phyloP scores from a whole-genome alignment of 2,888 invertebrate genomes.

The Malthinus seriepunctatus region DNA sequence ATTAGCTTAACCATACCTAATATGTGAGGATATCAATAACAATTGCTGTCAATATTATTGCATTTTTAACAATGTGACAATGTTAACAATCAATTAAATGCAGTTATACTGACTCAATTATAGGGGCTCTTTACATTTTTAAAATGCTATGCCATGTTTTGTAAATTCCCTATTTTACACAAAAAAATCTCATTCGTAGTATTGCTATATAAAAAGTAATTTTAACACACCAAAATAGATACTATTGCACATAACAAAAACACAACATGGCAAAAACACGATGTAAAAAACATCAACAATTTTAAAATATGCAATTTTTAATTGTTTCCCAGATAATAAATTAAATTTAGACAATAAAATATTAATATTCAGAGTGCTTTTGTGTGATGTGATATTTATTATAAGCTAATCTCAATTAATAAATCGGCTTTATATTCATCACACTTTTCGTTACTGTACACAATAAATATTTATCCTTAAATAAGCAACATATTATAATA shows the following conservation, averaged over 20 bases:
- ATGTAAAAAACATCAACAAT: no score
- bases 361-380: no score
- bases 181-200: neutral
- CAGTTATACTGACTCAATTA: conserved; percentile 18
- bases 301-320: no score
- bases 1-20: conserved; percentile 38
- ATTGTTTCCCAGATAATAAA: no score
- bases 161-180: conserved; percentile 4
- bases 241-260: conserved; percentile 1
- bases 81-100: conserved; percentile 41
- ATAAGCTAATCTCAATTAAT: no score
- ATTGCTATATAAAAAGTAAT: neutral
- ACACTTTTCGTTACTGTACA: conserved; percentile 15
- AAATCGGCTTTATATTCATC: neutral
- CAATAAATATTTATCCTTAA: conserved; percentile 25
- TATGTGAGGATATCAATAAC: conserved; percentile 46
- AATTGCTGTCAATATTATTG: conserved; percentile 48
- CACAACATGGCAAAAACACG: conserved; percentile 3
- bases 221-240: neutral
- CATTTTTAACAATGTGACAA: conserved; percentile 46
- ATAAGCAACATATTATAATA: conserved; percentile 22
- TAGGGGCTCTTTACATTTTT: conserved; percentile 24
- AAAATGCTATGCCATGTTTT: conserved; percentile 24
- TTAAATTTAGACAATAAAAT: no score
- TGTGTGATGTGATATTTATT: no score